Percentiles rank a stretch among this genome's conserved stretches.
Conservation (phyloP, 2,888 invertebrate species). For the Crematogaster levior region DNA sequence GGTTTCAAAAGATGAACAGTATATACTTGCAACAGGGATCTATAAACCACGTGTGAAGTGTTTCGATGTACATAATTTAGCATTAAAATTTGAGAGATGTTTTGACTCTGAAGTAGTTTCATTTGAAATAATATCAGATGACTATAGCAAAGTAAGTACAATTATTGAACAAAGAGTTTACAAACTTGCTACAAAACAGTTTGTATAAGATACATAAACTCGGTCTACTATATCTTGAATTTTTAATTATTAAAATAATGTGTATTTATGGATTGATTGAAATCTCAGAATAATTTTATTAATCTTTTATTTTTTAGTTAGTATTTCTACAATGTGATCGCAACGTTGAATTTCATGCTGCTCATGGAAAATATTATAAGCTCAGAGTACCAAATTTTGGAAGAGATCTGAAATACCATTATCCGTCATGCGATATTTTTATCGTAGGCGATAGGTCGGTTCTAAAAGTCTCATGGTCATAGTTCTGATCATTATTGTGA, state of each 20-base stretch:
- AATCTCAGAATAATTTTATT: slow-evolving; percentile 10
- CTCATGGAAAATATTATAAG: slow-evolving; percentile 96
- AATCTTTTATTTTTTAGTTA: slow-evolving; percentile 87
- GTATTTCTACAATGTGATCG: slow-evolving; percentile 96
- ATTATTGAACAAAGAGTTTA: neutral
- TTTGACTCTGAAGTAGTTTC: slow-evolving; percentile 98
- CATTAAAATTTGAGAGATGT: slow-evolving; percentile 99
- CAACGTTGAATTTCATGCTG: slow-evolving; percentile 98
- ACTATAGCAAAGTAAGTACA: slow-evolving; percentile 94
- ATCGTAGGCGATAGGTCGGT: slow-evolving; percentile 94
- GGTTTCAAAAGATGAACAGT: slow-evolving; percentile 96
- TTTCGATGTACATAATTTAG: slow-evolving; percentile 97
- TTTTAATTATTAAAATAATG: neutral
- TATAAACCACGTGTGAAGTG: slow-evolving; percentile 99
- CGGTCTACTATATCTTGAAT: neutral
- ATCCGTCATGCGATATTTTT: slow-evolving; percentile 95
- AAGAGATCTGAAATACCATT: slow-evolving; percentile 96
- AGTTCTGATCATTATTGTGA: slow-evolving; percentile 24
- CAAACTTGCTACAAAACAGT: slow-evolving; percentile 23
- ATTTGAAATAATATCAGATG: slow-evolving; percentile 96
- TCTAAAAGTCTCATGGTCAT: neutral
- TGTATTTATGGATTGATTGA: neutral
- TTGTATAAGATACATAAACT: neutral
- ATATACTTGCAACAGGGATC: slow-evolving; percentile 96
- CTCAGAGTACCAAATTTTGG: slow-evolving; percentile 98